A percentile compares a stretch with the other conserved stretches of the same genome.
phyloP scores from a whole-genome alignment of 2,113 vertebrate genomes.

The Engraulis encrasicolus region DNA sequence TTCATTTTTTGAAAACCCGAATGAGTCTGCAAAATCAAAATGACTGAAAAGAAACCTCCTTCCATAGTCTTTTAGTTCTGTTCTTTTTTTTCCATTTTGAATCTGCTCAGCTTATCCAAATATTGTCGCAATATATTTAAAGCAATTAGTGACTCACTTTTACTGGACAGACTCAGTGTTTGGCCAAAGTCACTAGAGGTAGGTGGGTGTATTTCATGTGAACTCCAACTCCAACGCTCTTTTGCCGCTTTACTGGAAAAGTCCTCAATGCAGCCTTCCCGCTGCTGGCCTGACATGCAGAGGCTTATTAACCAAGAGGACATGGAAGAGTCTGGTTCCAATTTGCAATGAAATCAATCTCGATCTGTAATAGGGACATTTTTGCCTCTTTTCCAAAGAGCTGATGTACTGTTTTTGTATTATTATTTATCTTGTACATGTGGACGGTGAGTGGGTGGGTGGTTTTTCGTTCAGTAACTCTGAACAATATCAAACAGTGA shows the following conservation, averaged over 20 bases:
- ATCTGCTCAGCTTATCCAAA: not conserved
- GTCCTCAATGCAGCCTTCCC: not conserved
- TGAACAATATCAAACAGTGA: not conserved
- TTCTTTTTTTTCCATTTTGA: not conserved
- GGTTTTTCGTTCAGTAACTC: not conserved
- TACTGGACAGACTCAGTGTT: not conserved
- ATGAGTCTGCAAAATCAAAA: not conserved
- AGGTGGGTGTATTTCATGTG: not conserved
- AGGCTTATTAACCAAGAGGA: not conserved
- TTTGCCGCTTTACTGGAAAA: not conserved
- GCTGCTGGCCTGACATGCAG: not conserved
- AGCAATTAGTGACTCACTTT: not conserved
- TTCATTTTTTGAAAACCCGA: not conserved
- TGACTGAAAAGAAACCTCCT: not conserved
- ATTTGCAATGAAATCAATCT: constrained; percentile 12
- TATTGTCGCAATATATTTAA: not conserved
- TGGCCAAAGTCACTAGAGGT: not conserved
- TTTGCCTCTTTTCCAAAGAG: not conserved
- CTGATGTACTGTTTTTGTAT: not conserved
- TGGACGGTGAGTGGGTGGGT: not conserved
- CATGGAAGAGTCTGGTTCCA: not conserved
- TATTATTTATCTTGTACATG: no score
- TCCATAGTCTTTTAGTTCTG: not conserved
- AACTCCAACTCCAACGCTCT: not conserved
- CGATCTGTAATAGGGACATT: not conserved